Evolutionary conservation across 2,797 vertebrate species (phyloP), one percentile per base, ranked within the genome.

Genomic region (Sardinella longiceps): DNA sequence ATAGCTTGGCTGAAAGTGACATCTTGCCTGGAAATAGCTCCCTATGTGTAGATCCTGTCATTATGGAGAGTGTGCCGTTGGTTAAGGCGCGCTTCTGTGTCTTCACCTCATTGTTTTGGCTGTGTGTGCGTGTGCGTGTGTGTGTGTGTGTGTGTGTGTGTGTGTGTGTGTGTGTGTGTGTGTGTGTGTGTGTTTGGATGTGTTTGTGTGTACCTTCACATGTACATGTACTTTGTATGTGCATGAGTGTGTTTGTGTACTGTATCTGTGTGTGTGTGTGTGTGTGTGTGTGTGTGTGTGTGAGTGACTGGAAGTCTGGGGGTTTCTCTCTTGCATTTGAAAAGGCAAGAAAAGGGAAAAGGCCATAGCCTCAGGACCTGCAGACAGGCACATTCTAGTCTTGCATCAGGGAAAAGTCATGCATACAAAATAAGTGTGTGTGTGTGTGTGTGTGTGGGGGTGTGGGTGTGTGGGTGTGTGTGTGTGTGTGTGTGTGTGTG

Each of bases 371-470:
- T 60, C 56, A 53, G 51, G 51, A 20, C 51, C 51, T 5, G 51
- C 51, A 20, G 51, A 23, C 66, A 48, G 53, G 25, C 15, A 14
- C 84, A 81, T 11, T 18, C 11, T 60, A 18, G 51, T 37, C 81
- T 53, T 63, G n/a, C 56, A 60, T 60, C 56, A 60, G 25, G 51
- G 51, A 53, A 53, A 53, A 20, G 56, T 81, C 28, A 48, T 45
- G 48, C 84, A 85, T 85, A 81, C 84, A 51, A 82, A 18, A 58
- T 33, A 3, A 60, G 56, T 58, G 48, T 51, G 48, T 51, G 48
- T 51, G 48, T 45, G 45, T 45, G 45, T 45, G 45, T 45, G 45
- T 45, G 45, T 45, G 45, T 45, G 45, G 3, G 46, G 7, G 46
- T 53, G 51, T 23, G 51, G 20, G 18, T 53, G 18, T 23, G 51